Conservation (phyloP, 1,140 invertebrate genomes). For the Drosophila kikkawai region DNA sequence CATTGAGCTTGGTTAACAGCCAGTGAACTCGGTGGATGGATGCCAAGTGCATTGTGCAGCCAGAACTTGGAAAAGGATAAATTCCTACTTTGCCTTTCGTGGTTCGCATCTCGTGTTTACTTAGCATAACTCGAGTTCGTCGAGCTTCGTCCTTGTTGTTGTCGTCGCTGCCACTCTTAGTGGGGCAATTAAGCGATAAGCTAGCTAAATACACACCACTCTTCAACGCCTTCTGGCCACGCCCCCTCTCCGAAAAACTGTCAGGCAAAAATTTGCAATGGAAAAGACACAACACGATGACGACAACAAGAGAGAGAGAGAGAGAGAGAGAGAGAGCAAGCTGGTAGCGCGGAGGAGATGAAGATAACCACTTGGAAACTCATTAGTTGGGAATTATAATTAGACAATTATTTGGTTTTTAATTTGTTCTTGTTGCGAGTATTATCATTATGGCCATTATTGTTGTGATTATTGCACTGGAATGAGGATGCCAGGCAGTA, state of each 20-base stretch:
- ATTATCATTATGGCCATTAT: slow-evolving; percentile 44
- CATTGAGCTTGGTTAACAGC: not conserved
- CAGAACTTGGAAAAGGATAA: not conserved
- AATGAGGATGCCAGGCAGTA: too few relatives aligned
- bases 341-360: slow-evolving; percentile 28
- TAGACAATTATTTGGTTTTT: slow-evolving; percentile 78
- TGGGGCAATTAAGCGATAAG: slow-evolving; percentile 79
- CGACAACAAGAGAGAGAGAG: not conserved
- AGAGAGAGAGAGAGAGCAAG: too few relatives aligned
- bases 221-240: slow-evolving; percentile 11
- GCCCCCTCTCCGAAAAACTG: slow-evolving; percentile 2
- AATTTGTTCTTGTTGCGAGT: slow-evolving; percentile 42
- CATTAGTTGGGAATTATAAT: slow-evolving; percentile 78
- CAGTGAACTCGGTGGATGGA: slow-evolving; percentile 5
- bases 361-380: slow-evolving; percentile 80
- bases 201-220: slow-evolving; percentile 67
- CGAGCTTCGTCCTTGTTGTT: slow-evolving; percentile 43
- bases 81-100: slow-evolving; percentile 4
- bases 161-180: slow-evolving; percentile 41
- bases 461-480: slow-evolving; percentile 33
- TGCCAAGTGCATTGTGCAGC: slow-evolving; percentile 14
- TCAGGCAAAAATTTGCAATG: slow-evolving; percentile 58
- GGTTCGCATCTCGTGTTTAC: slow-evolving; percentile 33
- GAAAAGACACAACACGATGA: slow-evolving; percentile 53
- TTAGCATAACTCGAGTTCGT: slow-evolving; percentile 34